Percentiles rank a stretch among this genome's conserved stretches.
Conservation (phyloP, 2,888 invertebrate species). For the Sinopyrophorus schimmeli region DNA sequence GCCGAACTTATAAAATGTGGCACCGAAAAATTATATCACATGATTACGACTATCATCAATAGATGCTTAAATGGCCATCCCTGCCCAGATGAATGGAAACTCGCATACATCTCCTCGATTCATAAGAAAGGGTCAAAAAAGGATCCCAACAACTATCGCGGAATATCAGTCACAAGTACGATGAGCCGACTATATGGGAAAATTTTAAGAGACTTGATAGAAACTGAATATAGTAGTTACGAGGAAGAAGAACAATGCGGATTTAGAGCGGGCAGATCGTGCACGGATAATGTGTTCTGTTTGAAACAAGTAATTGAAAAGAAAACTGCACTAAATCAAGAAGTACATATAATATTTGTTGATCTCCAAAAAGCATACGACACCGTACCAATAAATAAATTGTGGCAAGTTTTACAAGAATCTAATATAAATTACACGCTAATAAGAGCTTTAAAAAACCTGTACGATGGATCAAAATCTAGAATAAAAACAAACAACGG, state of each 20-base stretch:
- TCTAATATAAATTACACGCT: not conserved
- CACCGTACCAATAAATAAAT: not conserved
- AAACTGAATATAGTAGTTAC: not conserved
- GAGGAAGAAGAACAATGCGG: conserved; percentile 14
- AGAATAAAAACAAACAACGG: not conserved
- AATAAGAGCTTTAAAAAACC: not conserved
- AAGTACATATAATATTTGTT: not conserved
- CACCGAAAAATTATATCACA: conserved; percentile 5
- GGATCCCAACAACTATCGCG: not conserved
- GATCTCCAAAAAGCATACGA: not conserved
- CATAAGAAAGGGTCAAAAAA: conserved; percentile 3
- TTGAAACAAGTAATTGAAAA: conserved; percentile 9
- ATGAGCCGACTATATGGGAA: conserved; percentile 7
- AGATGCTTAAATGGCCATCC: conserved; percentile 2
- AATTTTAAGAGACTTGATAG: conserved; percentile 13
- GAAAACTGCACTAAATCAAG: not conserved
- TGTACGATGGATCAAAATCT: not conserved
- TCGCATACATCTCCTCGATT: not conserved
- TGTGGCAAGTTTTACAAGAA: not conserved
- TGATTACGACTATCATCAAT: conserved; percentile 1
- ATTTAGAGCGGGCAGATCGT: conserved; percentile 4
- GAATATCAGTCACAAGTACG: conserved; percentile 6
- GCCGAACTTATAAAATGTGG: too few relatives aligned
- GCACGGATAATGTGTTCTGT: conserved; percentile 4
- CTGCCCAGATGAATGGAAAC: not conserved